Base-by-base conservation (phyloP, 2,113 vertebrate genomes). In the Sturnira hondurensis region DNA sequence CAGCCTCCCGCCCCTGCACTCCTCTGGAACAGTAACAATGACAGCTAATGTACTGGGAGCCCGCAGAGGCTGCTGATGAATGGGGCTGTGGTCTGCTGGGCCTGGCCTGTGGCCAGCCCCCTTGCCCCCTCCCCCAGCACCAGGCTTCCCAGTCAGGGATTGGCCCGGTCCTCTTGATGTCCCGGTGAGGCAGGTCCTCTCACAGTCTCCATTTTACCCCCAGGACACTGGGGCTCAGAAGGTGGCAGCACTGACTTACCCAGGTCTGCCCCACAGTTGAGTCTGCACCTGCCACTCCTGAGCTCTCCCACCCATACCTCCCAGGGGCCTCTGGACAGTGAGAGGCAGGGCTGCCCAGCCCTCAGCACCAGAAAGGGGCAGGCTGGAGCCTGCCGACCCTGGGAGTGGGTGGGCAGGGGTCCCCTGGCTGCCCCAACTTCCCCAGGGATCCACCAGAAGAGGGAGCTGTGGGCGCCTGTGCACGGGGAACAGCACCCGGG, bases 221-320 rank as follows among this genome's bases (percentile, higher is more conserved):
- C 41, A 95, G 70, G 87, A 56, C 78, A 11, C 52, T 85, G 93
- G 85, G 81, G 90, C 86, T 96, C 38, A 84, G 71, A 71, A 63
- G 91, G 71, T 24, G 33, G 71, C 83, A 63, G 93, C 56, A 28
- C 47, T 50, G 10, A 50, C 28, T 31, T 61, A 41, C 58, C n/a
- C 31, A 15, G 4, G 4, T 11, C 43, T 7, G 19, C 41, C 47
- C 38, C 17, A 43, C 56, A 61, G 73, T 16, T 1, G 10, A 24
- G 45, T 61, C 54, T 56, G 22, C 19, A 31, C 17, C 13, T n/a
- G 41, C 22, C 36, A 12, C 88, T 14, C 58, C 52, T 11, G 14
- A 63, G 33, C 58, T 71, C 43, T 74, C 17, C 31, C 4, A 1
- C 73, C 63, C 26, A 0, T 38, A 2, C 43, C 47, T 76, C 63